Conservation (phyloP, 1,140 invertebrate species). For the Heliconius hewitsoni region DNA sequence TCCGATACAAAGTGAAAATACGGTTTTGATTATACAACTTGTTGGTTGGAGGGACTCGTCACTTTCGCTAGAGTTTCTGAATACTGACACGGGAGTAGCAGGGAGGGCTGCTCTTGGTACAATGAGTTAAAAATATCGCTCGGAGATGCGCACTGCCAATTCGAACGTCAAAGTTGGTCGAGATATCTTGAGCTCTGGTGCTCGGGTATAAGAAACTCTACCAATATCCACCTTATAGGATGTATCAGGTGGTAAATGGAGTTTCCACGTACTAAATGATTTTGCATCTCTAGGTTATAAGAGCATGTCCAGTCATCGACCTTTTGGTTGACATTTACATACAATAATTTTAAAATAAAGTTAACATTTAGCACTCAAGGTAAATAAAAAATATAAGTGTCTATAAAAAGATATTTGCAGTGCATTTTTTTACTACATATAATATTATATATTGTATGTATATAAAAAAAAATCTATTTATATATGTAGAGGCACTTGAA, state of each 20-base stretch:
- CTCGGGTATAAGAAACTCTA: constrained; percentile 56
- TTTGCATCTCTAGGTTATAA: constrained; percentile 38
- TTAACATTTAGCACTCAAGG: constrained; percentile 27
- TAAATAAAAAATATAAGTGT: constrained; percentile 19
- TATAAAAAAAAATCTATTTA: background rate
- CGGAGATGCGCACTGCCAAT: constrained; percentile 79
- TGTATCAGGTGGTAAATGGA: constrained; percentile 28
- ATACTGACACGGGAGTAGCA: constrained; percentile 68
- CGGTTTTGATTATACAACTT: constrained; percentile 33
- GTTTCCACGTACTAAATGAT: constrained; percentile 24
- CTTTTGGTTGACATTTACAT: constrained; percentile 41
- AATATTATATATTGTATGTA: background rate
- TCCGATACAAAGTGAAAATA: background rate
- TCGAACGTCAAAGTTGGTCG: constrained; percentile 55
- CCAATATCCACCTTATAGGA: background rate
- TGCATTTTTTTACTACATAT: background rate
- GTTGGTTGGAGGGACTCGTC: constrained; percentile 43
- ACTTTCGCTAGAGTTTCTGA: constrained; percentile 68
- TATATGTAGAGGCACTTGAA: background rate
- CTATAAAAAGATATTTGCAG: constrained; percentile 6
- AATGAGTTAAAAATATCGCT: constrained; percentile 81
- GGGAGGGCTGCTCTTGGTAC: constrained; percentile 69
- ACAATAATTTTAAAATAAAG: constrained; percentile 36
- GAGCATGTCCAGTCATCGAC: constrained; percentile 45
- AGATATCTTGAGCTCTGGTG: constrained; percentile 74